Percentiles rank a stretch among this genome's conserved stretches.
These are phyloP conservation scores for Hydra vulgaris DNA, from an alignment of 30 jellyfish, hydroid and myxozoan species.

Conservation along the genomic window DNA sequence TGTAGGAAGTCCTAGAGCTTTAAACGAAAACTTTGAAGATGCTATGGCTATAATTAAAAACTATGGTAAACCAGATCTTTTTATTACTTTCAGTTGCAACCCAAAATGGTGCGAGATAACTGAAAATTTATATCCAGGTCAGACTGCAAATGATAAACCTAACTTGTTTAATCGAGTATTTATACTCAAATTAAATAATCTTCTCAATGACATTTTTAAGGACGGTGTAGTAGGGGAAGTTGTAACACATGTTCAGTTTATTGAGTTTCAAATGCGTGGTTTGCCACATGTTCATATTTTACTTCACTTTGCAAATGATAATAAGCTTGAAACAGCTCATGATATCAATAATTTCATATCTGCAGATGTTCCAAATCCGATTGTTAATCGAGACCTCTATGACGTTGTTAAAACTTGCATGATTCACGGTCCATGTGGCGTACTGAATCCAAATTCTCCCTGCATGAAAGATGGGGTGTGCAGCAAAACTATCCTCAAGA, in stretches of 20 bases:
- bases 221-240: slow-evolving; percentile 22
- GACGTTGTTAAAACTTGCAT: slow-evolving; percentile 37
- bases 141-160: slow-evolving; percentile 33
- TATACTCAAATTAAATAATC: background rate
- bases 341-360: slow-evolving; percentile 49
- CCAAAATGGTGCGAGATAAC: slow-evolving; percentile 31
- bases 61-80: slow-evolving; percentile 40
- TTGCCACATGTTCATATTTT: slow-evolving; percentile 63
- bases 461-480: slow-evolving; percentile 69
- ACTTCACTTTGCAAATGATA: slow-evolving; percentile 41
- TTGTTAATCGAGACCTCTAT: slow-evolving; percentile 22
- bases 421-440: slow-evolving; percentile 81
- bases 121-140: slow-evolving; percentile 37
- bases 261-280: slow-evolving; percentile 54
- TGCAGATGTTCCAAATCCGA: slow-evolving; percentile 58
- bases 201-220: slow-evolving; percentile 7
- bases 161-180: slow-evolving; percentile 25
- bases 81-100: slow-evolving; percentile 41
- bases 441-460: slow-evolving; percentile 25
- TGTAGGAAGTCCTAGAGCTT: slow-evolving; percentile 28
- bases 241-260: slow-evolving; percentile 29
- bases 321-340: slow-evolving; percentile 49
- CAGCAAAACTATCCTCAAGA: slow-evolving; percentile 27
- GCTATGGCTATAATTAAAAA: slow-evolving; percentile 38
- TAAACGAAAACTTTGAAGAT: slow-evolving; percentile 31